These are phyloP conservation scores for Gnathonemus echidnorhynchus DNA, from an alignment of 2,113 vertebrate species.

Conservation along the genomic window DNA sequence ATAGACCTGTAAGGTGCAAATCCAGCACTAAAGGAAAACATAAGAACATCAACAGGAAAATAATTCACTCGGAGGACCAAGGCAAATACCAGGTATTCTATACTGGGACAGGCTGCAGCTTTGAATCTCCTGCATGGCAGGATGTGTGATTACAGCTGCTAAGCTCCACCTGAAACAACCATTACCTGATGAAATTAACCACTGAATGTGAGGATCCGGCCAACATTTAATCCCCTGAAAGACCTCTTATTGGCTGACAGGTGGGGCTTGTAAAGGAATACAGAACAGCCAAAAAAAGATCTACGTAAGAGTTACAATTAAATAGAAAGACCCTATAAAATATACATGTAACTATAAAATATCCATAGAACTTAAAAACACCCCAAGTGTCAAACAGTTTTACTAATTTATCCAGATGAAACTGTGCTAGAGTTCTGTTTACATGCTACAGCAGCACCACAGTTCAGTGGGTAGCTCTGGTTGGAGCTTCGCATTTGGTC, in stretches of 20 bases:
- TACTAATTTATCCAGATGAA: neutral
- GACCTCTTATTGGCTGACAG: slow-evolving; percentile 43
- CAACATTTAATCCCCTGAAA: slow-evolving; percentile 33
- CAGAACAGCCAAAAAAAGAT: slow-evolving; percentile 30
- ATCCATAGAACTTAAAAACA: neutral
- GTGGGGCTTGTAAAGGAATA: slow-evolving; percentile 36
- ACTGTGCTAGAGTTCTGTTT: neutral
- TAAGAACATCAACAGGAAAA: neutral
- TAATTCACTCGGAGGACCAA: neutral
- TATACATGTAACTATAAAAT: neutral
- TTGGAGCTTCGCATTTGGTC: neutral
- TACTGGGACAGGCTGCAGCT: neutral
- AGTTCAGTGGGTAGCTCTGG: neutral
- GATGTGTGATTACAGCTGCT: slow-evolving; percentile 20
- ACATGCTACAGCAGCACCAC: neutral
- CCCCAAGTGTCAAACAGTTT: neutral
- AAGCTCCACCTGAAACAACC: slow-evolving; percentile 38
- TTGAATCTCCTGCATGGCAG: slow-evolving; percentile 3
- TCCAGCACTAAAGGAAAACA: neutral
- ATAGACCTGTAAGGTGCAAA: neutral
- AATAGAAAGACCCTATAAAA: neutral
- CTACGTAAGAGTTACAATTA: neutral
- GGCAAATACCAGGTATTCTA: neutral
- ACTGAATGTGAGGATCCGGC: slow-evolving; percentile 34
- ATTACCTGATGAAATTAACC: slow-evolving; percentile 46